These are phyloP conservation scores for Rhagophthalmus giganteus DNA, from an alignment of 2,888 invertebrate species.

Conservation along the genomic window DNA sequence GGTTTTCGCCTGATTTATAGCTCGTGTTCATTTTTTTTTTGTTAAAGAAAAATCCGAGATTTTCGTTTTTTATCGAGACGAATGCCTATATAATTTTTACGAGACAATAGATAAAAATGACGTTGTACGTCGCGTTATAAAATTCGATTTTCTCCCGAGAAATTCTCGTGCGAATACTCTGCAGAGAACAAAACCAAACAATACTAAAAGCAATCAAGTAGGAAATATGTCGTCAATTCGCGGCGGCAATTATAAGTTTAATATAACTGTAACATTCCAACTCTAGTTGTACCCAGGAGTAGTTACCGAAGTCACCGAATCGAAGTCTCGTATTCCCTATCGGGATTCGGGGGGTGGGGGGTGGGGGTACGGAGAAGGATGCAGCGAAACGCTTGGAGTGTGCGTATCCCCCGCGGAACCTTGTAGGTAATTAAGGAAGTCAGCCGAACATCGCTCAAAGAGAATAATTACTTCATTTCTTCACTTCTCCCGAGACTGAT, in stretches of 20 bases:
- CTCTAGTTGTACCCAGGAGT: constrained; percentile 23
- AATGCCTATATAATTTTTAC: no score
- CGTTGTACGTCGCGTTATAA: no score
- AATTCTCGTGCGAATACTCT: constrained; percentile 16
- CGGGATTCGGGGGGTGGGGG: constrained; percentile 7
- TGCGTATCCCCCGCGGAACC: constrained; percentile 22
- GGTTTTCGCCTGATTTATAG: no score
- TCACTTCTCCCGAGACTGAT: constrained; percentile 23
- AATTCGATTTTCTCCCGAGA: no score
- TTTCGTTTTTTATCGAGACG: no score
- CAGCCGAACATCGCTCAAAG: constrained; percentile 33
- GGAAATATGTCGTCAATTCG: constrained; percentile 25
- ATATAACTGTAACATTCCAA: constrained; percentile 26
- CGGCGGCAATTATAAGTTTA: constrained; percentile 29
- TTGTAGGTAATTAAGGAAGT: constrained; percentile 37
- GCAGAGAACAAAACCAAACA: constrained; percentile 18
- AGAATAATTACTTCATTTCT: constrained; percentile 38
- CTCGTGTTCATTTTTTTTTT: no score
- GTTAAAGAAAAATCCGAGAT: no score
- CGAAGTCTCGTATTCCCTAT: constrained; percentile 19
- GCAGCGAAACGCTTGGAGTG: constrained; percentile 21
- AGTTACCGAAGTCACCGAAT: constrained; percentile 27
- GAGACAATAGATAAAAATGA: no score
- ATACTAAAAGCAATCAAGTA: constrained; percentile 23
- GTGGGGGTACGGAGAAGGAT: constrained; percentile 13